Evolutionary conservation across 1,140 invertebrate genomes (phyloP).

Genomic region (Drosophila subpulchrella): DNA sequence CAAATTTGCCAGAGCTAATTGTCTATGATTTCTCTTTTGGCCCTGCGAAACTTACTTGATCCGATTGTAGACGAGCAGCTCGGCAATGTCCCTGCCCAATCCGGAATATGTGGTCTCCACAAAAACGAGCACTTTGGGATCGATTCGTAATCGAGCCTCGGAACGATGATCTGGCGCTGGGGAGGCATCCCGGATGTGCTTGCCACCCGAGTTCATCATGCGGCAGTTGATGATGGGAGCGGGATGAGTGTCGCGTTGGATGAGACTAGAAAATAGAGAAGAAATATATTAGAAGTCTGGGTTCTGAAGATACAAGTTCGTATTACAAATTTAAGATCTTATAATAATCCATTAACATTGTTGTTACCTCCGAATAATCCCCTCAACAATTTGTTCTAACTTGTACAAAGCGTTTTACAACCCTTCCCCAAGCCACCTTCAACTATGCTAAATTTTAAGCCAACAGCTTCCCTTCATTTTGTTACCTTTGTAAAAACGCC

Average conservation of each 20-base stretch:
- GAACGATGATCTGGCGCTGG: conserved; percentile 91
- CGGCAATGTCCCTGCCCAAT: conserved; percentile 96
- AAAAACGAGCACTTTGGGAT: conserved; percentile 96
- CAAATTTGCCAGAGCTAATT: conserved; percentile 77
- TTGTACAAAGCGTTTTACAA: not conserved
- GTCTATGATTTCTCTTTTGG: conserved; percentile 66
- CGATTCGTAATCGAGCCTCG: conserved; percentile 92
- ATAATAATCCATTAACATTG: not conserved
- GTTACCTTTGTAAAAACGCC: not conserved
- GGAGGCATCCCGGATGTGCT: conserved; percentile 86
- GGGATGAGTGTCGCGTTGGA: conserved; percentile 90
- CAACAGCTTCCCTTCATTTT: conserved; percentile 1
- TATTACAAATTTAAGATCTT: not conserved
- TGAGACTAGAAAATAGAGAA: conserved; percentile 86
- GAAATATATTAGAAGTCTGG: conserved; percentile 1
- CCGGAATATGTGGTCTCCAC: conserved; percentile 97
- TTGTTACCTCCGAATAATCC: too few species aligned
- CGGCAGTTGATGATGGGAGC: conserved; percentile 92
- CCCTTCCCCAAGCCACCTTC: not conserved
- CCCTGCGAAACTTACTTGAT: conserved; percentile 91
- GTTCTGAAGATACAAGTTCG: not conserved
- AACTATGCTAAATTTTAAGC: not conserved
- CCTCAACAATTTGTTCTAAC: too few species aligned
- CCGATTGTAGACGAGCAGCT: conserved; percentile 95
- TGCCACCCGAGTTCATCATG: conserved; percentile 86